Base-by-base conservation (phyloP, 2,113 vertebrate species). In the Phylloscopus trochiloides region DNA sequence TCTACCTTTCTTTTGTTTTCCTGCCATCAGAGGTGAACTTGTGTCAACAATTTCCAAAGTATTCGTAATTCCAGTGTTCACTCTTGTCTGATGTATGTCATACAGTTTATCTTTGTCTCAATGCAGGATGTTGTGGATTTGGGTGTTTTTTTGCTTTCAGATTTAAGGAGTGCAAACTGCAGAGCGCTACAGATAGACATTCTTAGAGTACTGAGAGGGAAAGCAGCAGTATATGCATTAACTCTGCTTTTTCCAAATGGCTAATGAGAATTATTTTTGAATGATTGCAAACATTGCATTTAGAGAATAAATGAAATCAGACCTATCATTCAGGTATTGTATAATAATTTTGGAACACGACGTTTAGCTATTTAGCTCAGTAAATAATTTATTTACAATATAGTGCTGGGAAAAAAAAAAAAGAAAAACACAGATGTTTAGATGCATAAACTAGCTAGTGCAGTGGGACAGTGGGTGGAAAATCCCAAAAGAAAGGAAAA, bases 341-440 rank as follows among this genome's bases (percentile, higher is more conserved):
- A 31, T 12, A 68, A 59, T 50, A 4, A 42, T 50, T 71, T 55
- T 8, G 21, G 34, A 86, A 55, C 6, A 17, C 20, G 32, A 32
- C 1, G 16, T 70, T 83, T 40, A 66, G 9, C 50, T 7, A 10
- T 66, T 86, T 48, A 62, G 7, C 58, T 62, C 12, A 58, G 47
- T 55, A 74, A 84, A 63, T 66, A 84, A 50, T 8, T 88, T 43
- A 12, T 52, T 88, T 65, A 31, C 8, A 43, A 5, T 8, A 22
- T 6, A 61, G 7, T 52, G 3, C 2, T 59, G 21, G 26, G 13
- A 34, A 0, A 17, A 3, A 21, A 9, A 5, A 12, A 5, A 8
- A 8, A 43, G 3, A 3, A 25, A 42, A 63, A 2, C 4, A 4
- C 45, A 57, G 31, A 75, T 73, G 36, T 79, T 94, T 85, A 63